Evolutionary conservation across 2,113 vertebrate species (phyloP).

Genomic region (Podocnemis expansa): DNA sequence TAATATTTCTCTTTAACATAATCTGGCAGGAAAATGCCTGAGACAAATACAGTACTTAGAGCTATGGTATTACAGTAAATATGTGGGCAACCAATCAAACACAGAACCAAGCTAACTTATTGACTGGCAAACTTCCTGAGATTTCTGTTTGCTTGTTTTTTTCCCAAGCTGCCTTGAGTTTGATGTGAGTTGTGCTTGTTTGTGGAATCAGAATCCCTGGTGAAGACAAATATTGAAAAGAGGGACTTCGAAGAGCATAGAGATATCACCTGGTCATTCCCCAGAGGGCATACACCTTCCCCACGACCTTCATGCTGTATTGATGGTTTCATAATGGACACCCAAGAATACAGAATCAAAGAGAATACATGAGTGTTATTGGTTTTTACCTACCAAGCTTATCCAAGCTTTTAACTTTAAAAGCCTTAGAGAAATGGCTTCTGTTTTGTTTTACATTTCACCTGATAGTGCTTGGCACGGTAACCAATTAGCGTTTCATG

Average conservation of each 20-base stretch:
- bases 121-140: background rate
- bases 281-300: constrained; percentile 43
- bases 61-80: background rate
- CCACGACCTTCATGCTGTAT: background rate
- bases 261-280: constrained; percentile 1
- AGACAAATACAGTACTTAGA: constrained; percentile 59
- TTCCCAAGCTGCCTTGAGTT: background rate
- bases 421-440: constrained; percentile 61
- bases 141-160: background rate
- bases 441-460: constrained; percentile 61
- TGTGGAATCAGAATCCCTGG: constrained; percentile 27
- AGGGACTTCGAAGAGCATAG: background rate
- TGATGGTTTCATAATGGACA: constrained; percentile 51
- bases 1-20: constrained; percentile 32
- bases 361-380: constrained; percentile 41
- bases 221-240: constrained; percentile 12
- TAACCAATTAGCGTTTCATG: constrained; percentile 33
- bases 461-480: constrained; percentile 23
- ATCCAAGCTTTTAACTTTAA: constrained; percentile 72
- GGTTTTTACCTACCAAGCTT: constrained; percentile 58
- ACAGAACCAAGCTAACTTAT: accelerated
- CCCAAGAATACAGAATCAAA: constrained; percentile 65
- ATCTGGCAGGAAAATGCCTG: constrained; percentile 14
- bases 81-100: background rate
- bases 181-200: constrained; percentile 5